Evolutionary conservation across 2,113 vertebrate species (phyloP).

Genomic region (Barnardius zonarius): DNA sequence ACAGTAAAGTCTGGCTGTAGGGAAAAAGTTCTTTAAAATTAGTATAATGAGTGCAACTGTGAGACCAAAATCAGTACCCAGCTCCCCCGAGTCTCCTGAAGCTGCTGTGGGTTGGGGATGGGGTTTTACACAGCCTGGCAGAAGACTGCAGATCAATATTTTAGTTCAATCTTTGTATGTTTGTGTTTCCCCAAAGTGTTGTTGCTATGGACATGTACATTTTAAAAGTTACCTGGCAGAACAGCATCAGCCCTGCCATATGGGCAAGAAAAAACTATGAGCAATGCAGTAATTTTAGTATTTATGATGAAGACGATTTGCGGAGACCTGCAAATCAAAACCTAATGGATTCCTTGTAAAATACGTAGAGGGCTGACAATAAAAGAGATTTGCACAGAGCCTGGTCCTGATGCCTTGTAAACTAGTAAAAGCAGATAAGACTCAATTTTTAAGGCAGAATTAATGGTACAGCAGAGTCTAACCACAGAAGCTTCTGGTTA

Average conservation of each 20-base stretch:
- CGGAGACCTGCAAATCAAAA: neutral
- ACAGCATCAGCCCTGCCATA: neutral
- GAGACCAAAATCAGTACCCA: neutral
- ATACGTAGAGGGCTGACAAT: neutral
- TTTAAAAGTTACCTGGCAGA: neutral
- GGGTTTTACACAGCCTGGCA: neutral
- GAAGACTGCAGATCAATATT: neutral
- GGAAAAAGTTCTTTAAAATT: neutral
- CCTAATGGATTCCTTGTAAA: neutral
- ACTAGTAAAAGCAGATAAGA: neutral
- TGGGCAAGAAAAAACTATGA: neutral
- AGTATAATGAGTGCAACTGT: accelerated
- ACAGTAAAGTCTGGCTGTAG: neutral
- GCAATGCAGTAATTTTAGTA: neutral
- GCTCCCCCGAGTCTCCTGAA: neutral
- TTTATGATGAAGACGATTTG: neutral
- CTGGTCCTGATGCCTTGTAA: neutral
- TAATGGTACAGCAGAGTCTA: neutral
- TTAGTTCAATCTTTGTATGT: neutral
- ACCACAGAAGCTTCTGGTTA: neutral
- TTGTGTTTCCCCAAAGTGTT: neutral
- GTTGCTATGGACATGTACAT: neutral
- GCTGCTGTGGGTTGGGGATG: neutral
- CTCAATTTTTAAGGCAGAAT: neutral
- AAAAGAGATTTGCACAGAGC: neutral